Evolutionary conservation across 2,797 vertebrate species (phyloP).

Genomic region (Rhynchonycteris naso): DNA sequence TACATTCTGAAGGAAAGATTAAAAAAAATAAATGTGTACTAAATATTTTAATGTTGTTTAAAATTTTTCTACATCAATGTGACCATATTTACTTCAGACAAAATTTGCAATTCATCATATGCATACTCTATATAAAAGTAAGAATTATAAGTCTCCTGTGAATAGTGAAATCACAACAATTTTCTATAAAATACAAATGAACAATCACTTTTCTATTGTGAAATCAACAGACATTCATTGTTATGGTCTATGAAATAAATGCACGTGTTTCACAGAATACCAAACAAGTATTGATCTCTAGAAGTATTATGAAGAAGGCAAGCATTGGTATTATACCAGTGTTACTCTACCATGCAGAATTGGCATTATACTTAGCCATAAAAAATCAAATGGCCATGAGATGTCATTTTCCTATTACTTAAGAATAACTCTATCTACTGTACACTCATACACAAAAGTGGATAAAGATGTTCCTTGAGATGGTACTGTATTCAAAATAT

Average conservation of each 20-base stretch:
- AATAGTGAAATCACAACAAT: background rate
- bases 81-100: background rate
- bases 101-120: background rate
- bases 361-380: slow-evolving; percentile 12
- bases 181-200: slow-evolving; percentile 19
- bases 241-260: slow-evolving; percentile 21
- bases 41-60: background rate
- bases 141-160: background rate
- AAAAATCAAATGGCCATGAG: background rate
- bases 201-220: background rate
- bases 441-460: background rate
- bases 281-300: slow-evolving; percentile 36
- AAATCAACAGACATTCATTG: background rate
- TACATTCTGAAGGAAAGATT: background rate
- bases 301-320: background rate
- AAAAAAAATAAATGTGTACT: background rate
- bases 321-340: background rate
- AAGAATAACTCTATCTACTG: background rate
- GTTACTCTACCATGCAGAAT: background rate
- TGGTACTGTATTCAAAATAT: background rate
- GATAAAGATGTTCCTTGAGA: background rate
- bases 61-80: background rate
- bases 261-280: background rate
- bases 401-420: slow-evolving; percentile 10
- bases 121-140: background rate